Base-by-base conservation (phyloP, 2,888 invertebrate genomes). In the Sphaeridia pumilis region DNA sequence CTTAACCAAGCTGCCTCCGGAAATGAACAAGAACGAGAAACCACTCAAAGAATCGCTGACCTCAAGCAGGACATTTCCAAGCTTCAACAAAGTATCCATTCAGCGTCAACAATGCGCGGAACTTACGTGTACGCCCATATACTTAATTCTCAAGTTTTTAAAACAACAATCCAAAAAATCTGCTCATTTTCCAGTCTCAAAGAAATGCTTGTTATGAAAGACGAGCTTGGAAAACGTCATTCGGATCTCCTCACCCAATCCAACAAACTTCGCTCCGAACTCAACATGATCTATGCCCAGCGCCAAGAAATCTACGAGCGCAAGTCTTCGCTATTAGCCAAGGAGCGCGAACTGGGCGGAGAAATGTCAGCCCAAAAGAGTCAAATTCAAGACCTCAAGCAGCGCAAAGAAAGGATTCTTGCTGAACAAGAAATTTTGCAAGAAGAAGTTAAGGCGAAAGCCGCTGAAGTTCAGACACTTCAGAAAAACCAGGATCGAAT, bases 1-100 rank as follows among this genome's bases (percentile, higher is more conserved):
- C 62, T 61, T 61, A 52, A 56, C 22, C 43, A 59, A 22, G 60
- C 58, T 14, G 61, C 62, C 38, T 46, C 53, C 7, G 58, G 59
- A 14, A 59, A 62, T 47, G 57, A 49, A 17, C 59, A 62, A 36
- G 60, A 60, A 27, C 42, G 35, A 22, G 49, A 46, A 35, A 57
- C 53, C 52, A 28, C 49, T 4, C 38, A 7, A 2, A 57, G 53
- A 44, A 54, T 64, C 28, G 57, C 60, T 21, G 46, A 52, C 34
- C 27, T 64, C 22, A 52, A 53, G 47, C 58, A 57, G 21, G 61
- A 60, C 2, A 60, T 64, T 26, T 58, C 55, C 49, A 53, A 54
- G 14, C 47, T 64, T n/a, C 58, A 59, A 43, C 36, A 58, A 43
- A 54, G 54, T 36, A 59, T 62, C 25, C 46, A 58, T 12, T 44